A percentile compares a stretch with the other conserved stretches of the same genome.
Evolutionary conservation across 1,140 invertebrate species (phyloP).

Genomic region (Gonatopus flavifemur): DNA sequence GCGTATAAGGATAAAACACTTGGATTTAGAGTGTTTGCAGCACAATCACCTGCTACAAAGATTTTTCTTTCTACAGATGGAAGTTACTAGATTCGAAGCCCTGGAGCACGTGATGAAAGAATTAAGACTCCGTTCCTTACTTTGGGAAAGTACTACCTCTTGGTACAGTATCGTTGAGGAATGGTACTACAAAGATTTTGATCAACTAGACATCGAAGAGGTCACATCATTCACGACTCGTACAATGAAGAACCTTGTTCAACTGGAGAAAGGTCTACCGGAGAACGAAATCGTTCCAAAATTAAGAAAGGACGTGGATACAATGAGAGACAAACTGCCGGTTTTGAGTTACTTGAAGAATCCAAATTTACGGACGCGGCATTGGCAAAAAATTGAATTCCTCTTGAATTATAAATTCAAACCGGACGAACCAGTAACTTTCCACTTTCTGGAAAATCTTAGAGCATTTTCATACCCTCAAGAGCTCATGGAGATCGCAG

Average conservation of each 20-base stretch:
- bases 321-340: conserved; percentile 76
- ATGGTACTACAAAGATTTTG: conserved; percentile 70
- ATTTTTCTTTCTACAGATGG: conserved; percentile 63
- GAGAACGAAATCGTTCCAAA: conserved; percentile 73
- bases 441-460: conserved; percentile 70
- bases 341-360: conserved; percentile 75
- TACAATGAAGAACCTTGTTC: conserved; percentile 72
- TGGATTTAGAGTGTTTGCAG: too few relatives aligned
- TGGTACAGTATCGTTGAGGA: conserved; percentile 67
- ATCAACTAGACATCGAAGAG: conserved; percentile 70
- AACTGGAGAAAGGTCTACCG: conserved; percentile 77
- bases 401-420: conserved; percentile 72
- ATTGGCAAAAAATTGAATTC: conserved; percentile 81
- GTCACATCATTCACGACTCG: conserved; percentile 67
- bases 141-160: conserved; percentile 74
- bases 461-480: conserved; percentile 71
- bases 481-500: conserved; percentile 80
- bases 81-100: conserved; percentile 76
- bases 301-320: conserved; percentile 74
- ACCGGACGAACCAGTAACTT: conserved; percentile 66
- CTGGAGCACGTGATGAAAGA: conserved; percentile 77
- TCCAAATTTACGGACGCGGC: conserved; percentile 71
- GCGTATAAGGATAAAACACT: too few relatives aligned
- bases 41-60: too few relatives aligned
- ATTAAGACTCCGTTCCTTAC: conserved; percentile 72